Percentiles rank a stretch among this genome's conserved stretches.
Evolutionary conservation across 1,140 invertebrate genomes (phyloP).

Genomic region (Agraylea sexmaculata): DNA sequence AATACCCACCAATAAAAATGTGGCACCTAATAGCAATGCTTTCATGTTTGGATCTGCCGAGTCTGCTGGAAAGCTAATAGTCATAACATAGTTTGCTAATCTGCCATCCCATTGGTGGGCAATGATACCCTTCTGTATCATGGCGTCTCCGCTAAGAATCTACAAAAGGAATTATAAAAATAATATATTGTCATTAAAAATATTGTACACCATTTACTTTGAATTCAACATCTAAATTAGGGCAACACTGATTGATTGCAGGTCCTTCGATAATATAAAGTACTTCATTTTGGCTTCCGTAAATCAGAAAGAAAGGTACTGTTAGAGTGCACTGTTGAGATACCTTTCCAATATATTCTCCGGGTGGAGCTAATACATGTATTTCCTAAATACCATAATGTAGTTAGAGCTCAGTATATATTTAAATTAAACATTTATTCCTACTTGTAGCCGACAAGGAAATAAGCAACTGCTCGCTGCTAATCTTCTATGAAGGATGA

Average conservation of each 20-base stretch:
- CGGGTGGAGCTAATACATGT: constrained; percentile 41
- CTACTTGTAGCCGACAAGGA: constrained; percentile 35
- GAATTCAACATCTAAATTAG: constrained; percentile 29
- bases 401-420: not conserved
- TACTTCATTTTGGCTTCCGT: constrained; percentile 34
- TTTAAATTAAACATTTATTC: constrained; percentile 1
- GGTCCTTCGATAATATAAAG: constrained; percentile 44
- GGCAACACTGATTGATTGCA: constrained; percentile 22
- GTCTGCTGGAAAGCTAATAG: constrained; percentile 35
- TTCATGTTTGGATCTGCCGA: constrained; percentile 41
- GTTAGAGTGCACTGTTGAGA: constrained; percentile 40
- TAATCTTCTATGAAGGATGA: constrained; percentile 43
- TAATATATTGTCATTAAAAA: constrained; percentile 1
- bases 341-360: constrained; percentile 42
- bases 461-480: constrained; percentile 37
- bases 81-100: constrained; percentile 39
- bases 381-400: constrained; percentile 31
- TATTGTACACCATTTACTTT: constrained; percentile 23
- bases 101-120: constrained; percentile 44
- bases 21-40: constrained; percentile 40
- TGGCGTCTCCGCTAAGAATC: constrained; percentile 35
- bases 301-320: constrained; percentile 38
- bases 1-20: constrained; percentile 41
- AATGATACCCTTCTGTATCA: constrained; percentile 42
- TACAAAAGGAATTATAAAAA: constrained; percentile 13